phyloP scores from a whole-genome alignment of 2,113 vertebrate species.

The Ctenomys sociabilis region DNA sequence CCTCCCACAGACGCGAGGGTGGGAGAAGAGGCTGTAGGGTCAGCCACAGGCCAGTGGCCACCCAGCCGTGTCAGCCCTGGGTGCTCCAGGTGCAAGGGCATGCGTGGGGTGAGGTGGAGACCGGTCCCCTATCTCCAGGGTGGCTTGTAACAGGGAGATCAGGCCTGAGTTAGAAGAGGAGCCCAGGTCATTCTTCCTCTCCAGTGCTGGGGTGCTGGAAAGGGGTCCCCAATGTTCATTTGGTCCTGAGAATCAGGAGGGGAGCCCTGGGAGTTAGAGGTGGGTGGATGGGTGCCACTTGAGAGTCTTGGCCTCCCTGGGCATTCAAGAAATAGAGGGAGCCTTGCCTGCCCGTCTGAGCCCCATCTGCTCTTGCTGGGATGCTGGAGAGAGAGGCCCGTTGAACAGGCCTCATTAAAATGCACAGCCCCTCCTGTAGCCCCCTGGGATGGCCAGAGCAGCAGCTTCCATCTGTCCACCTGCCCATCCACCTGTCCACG shows the following conservation, averaged over 20 bases:
- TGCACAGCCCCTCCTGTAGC: background rate
- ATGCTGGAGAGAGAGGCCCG: background rate
- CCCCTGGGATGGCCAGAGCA: background rate
- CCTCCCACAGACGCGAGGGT: background rate
- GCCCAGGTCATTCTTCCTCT: background rate
- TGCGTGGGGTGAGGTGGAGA: background rate
- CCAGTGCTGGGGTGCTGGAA: background rate
- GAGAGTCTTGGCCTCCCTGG: background rate
- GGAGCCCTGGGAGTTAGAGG: no score
- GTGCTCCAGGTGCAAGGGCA: background rate
- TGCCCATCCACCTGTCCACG: background rate
- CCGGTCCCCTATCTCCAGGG: background rate
- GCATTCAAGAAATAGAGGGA: background rate
- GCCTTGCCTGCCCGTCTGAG: background rate
- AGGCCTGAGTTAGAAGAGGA: background rate
- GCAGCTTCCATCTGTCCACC: background rate
- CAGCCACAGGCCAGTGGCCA: background rate
- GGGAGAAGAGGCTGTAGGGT: background rate
- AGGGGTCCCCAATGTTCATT: background rate
- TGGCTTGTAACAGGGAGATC: background rate
- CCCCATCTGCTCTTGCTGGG: slow-evolving; percentile 44
- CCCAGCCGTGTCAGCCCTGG: background rate
- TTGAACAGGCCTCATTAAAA: background rate
- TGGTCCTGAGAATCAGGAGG: background rate
- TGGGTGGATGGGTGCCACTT: background rate